Conservation (phyloP, 2,888 invertebrate species). For the Gandaritis pyraliata region DNA sequence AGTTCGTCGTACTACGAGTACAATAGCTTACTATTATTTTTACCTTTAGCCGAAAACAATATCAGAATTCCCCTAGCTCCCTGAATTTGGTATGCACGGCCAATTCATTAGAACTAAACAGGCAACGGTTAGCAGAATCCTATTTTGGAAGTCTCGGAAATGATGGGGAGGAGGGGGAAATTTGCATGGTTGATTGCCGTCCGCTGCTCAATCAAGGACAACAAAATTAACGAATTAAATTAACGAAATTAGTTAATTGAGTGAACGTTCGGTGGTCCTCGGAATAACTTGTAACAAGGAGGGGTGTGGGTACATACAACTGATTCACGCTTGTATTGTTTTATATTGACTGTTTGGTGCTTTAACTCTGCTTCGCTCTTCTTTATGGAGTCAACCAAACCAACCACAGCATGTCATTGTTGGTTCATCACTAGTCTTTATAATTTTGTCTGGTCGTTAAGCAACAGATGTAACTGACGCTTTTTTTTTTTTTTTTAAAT, state of each 20-base stretch:
- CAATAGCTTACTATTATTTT: too few species aligned
- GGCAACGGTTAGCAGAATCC: conserved; percentile 59
- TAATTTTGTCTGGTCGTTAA: too few species aligned
- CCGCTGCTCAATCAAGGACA: conserved; percentile 83
- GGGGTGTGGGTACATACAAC: conserved; percentile 11
- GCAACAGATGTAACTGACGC: too few species aligned
- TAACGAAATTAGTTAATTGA: conserved; percentile 84
- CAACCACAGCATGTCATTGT: too few species aligned
- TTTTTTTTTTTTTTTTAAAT: too few species aligned
- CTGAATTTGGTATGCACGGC: conserved; percentile 41
- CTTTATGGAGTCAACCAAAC: too few species aligned
- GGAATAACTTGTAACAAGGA: conserved; percentile 45
- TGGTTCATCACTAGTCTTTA: too few species aligned
- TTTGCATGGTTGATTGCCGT: conserved; percentile 84
- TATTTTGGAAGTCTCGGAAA: conserved; percentile 64
- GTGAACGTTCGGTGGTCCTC: conserved; percentile 68
- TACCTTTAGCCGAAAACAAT: conserved; percentile 4
- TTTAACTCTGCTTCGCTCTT: too few species aligned
- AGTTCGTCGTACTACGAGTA: too few species aligned
- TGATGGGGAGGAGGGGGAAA: conserved; percentile 64
- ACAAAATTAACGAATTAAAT: too few species aligned
- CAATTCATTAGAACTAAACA: conserved; percentile 56
- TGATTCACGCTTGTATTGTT: conserved; percentile 18
- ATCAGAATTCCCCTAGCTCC: conserved; percentile 8
- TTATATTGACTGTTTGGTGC: too few species aligned